Percentiles rank a stretch among this genome's conserved stretches.
phyloP scores from a whole-genome alignment of 1,140 invertebrate species.

The Campoletis sonorensis region DNA sequence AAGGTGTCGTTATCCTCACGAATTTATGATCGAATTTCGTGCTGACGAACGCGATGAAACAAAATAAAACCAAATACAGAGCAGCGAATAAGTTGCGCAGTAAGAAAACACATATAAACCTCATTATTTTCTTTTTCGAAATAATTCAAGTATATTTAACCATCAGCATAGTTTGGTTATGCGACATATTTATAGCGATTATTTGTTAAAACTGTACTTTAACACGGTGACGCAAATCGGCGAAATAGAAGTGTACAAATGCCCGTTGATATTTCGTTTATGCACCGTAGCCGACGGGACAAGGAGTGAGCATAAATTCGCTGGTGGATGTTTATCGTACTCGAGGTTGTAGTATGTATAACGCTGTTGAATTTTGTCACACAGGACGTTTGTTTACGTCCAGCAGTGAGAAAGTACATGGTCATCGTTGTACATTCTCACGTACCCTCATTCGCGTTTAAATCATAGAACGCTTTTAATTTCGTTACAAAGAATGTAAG shows the following conservation, averaged over 20 bases:
- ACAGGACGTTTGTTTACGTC: conserved; percentile 40
- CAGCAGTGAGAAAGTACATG: conserved; percentile 22
- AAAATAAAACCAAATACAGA: too few species aligned
- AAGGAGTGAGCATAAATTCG: conserved; percentile 43
- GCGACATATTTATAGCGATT: conserved; percentile 57
- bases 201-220: conserved; percentile 53
- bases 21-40: too few species aligned
- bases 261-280: conserved; percentile 52
- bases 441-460: background rate
- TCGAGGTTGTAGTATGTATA: conserved; percentile 14
- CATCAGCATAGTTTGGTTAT: conserved; percentile 36
- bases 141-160: conserved; percentile 14
- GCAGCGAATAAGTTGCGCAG: too few species aligned
- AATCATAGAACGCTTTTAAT: conserved; percentile 27
- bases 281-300: conserved; percentile 31
- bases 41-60: too few species aligned
- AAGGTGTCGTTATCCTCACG: too few species aligned
- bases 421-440: conserved; percentile 15
- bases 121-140: background rate
- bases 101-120: too few species aligned
- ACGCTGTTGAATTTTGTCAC: conserved; percentile 15
- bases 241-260: conserved; percentile 50
- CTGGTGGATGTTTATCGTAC: conserved; percentile 39
- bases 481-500: background rate
- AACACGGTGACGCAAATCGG: conserved; percentile 45